Percentiles rank a stretch among this genome's conserved stretches.
Evolutionary conservation across 2,113 vertebrate species (phyloP).

Genomic region (Collichthys lucidus): DNA sequence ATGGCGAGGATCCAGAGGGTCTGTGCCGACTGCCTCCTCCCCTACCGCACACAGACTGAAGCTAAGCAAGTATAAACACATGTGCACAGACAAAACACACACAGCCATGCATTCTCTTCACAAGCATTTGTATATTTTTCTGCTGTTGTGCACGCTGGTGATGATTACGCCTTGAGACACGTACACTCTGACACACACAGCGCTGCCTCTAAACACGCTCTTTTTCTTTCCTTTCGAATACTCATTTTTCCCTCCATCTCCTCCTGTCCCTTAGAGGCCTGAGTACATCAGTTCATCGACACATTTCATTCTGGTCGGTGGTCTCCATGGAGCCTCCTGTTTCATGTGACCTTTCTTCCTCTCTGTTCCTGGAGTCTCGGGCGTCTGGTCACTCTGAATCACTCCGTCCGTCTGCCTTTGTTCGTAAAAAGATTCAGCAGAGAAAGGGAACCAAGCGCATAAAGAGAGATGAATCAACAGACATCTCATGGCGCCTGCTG

Average conservation of each 20-base stretch:
- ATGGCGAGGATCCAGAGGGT: conserved; percentile 77
- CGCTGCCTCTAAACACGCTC: conserved; percentile 8
- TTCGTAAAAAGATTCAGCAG: conserved; percentile 64
- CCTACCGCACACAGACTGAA: conserved; percentile 29
- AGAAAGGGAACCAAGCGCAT: conserved; percentile 60
- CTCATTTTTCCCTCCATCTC: conserved; percentile 67
- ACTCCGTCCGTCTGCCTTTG: conserved; percentile 73
- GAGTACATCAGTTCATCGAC: conserved; percentile 75
- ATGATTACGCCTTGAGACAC: conserved; percentile 30
- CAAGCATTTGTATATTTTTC: conserved; percentile 18
- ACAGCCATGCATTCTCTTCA: conserved; percentile 6
- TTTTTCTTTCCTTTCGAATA: conserved; percentile 52
- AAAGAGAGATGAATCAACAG: conserved; percentile 73
- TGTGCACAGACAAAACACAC: conserved; percentile 10
- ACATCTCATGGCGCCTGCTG: conserved; percentile 69
- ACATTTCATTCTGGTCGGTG: conserved; percentile 66
- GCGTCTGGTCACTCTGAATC: conserved; percentile 80
- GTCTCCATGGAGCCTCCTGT: conserved; percentile 78
- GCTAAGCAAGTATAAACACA: conserved; percentile 3
- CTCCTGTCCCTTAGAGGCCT: conserved; percentile 44
- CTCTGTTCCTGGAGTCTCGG: conserved; percentile 68
- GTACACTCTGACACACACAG: conserved; percentile 11
- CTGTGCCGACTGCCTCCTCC: conserved; percentile 41
- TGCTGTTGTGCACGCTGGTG: neutral
- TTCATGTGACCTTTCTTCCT: conserved; percentile 81